These are phyloP conservation scores for Drosophila chauvacae DNA, from an alignment of 1,140 invertebrate species.

Conservation along the genomic window DNA sequence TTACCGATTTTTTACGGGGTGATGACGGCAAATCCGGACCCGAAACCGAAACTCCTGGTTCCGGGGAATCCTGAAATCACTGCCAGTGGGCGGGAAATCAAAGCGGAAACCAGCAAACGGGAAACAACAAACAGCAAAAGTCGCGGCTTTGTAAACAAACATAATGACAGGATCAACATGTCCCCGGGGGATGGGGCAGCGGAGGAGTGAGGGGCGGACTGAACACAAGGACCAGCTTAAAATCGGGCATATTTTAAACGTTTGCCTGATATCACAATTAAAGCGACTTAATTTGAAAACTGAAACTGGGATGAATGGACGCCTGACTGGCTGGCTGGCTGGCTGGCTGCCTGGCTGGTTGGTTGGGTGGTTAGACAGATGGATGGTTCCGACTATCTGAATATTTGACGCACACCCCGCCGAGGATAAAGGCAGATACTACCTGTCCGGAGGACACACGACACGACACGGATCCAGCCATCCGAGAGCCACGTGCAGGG, in stretches of 20 bases:
- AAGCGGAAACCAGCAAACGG: conserved; percentile 66
- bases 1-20: conserved; percentile 25
- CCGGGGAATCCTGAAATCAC: conserved; percentile 12
- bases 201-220: background rate
- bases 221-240: conserved; percentile 51
- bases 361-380: conserved; percentile 18
- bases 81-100: conserved; percentile 53
- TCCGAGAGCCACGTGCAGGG: conserved; percentile 66
- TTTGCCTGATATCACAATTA: conserved; percentile 83
- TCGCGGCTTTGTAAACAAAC: conserved; percentile 78
- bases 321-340: conserved; percentile 1
- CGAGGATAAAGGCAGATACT: conserved; percentile 47
- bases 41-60: conserved; percentile 27
- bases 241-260: conserved; percentile 73
- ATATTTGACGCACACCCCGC: conserved; percentile 49
- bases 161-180: conserved; percentile 79
- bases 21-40: conserved; percentile 24
- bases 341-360: background rate
- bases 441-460: conserved; percentile 59
- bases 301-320: conserved; percentile 48
- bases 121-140: conserved; percentile 72
- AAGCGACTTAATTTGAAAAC: conserved; percentile 82
- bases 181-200: conserved; percentile 9
- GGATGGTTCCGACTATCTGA: conserved; percentile 16
- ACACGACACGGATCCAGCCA: conserved; percentile 36